Conservation (phyloP, 2,797 vertebrate genomes). For the Acomys russatus region DNA sequence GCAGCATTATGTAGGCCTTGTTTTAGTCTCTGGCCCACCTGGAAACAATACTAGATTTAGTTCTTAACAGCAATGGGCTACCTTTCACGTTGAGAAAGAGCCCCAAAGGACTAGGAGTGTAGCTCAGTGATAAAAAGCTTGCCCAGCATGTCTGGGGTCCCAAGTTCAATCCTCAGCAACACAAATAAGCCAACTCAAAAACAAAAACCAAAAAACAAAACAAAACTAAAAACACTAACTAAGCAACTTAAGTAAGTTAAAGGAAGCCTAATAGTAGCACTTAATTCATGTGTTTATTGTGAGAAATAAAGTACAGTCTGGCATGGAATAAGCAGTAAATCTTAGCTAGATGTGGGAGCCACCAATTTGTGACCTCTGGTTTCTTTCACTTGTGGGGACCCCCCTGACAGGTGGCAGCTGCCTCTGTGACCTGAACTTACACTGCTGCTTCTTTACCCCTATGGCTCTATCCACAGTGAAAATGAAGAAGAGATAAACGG, state of each 20-base stretch:
- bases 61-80: background rate
- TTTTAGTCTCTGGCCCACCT: slow-evolving; percentile 14
- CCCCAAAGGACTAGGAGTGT: background rate
- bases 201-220: background rate
- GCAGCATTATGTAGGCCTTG: background rate
- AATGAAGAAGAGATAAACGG: background rate
- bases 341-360: background rate
- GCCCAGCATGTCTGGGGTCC: background rate
- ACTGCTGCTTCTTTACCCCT: slow-evolving; percentile 8
- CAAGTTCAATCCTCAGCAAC: background rate
- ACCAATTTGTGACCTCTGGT: background rate
- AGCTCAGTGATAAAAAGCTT: background rate
- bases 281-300: background rate
- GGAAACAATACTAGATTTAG: background rate
- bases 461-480: slow-evolving; percentile 24
- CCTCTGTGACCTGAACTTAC: background rate
- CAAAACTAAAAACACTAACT: background rate
- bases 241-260: background rate
- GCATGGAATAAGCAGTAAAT: background rate
- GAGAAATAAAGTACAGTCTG: slow-evolving; percentile 26
- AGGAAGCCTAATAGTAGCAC: background rate
- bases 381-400: background rate
- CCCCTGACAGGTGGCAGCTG: background rate
- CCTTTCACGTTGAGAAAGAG: slow-evolving; percentile 15
- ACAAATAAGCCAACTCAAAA: background rate